These are phyloP conservation scores for Apoderus coryli DNA, from an alignment of 2,888 invertebrate species.

Conservation along the genomic window DNA sequence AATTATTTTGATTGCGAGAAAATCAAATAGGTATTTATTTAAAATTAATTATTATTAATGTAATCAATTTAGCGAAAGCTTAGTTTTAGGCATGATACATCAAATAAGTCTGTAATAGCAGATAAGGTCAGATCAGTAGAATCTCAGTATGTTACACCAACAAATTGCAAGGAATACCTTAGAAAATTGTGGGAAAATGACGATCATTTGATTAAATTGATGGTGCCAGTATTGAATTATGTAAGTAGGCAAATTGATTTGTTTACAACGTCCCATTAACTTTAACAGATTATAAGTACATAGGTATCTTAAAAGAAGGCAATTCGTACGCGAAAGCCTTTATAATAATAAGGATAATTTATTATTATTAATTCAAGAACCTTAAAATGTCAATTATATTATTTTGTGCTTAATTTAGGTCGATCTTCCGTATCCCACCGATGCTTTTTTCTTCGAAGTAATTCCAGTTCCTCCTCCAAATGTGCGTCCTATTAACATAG, in stretches of 20 bases:
- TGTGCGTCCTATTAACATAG: conserved; percentile 59
- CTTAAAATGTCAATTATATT: too few species aligned
- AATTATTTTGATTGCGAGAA: conserved; percentile 33
- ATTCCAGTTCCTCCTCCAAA: conserved; percentile 78
- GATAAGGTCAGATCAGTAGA: conserved; percentile 17
- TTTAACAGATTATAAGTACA: too few species aligned
- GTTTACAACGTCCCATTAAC: too few species aligned
- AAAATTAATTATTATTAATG: too few species aligned
- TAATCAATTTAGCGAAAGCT: too few species aligned
- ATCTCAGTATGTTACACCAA: conserved; percentile 27
- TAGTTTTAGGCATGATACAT: neutral
- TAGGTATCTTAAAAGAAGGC: too few species aligned
- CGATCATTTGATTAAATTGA: conserved; percentile 46
- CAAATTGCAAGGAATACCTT: conserved; percentile 25
- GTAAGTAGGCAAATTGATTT: neutral
- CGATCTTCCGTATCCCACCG: conserved; percentile 46
- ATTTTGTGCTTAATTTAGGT: conserved; percentile 32
- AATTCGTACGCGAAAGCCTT: too few species aligned
- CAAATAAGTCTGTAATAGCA: conserved; percentile 3
- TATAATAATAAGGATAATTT: too few species aligned
- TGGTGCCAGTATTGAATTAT: conserved; percentile 26
- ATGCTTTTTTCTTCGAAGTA: conserved; percentile 71
- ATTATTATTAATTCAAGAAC: too few species aligned
- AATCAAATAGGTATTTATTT: too few species aligned
- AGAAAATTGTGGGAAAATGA: conserved; percentile 59